phyloP scores from a whole-genome alignment of 1,140 invertebrate species.

The Odontomachus brunneus region DNA sequence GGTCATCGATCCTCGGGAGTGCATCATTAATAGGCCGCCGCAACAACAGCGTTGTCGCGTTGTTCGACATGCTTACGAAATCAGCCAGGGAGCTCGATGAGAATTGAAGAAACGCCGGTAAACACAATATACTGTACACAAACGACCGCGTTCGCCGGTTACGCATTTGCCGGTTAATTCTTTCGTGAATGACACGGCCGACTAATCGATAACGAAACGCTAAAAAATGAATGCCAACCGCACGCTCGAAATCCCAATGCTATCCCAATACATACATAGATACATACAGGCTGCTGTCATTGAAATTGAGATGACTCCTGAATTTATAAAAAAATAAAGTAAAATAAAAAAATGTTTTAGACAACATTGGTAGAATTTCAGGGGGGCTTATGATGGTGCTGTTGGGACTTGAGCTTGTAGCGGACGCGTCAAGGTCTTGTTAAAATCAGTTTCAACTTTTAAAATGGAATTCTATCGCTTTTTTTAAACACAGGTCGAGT shows the following conservation, averaged over 20 bases:
- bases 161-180: conserved; percentile 32
- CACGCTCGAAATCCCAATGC: conserved; percentile 37
- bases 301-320: too few species aligned
- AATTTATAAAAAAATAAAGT: too few species aligned
- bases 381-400: too few species aligned
- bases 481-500: too few species aligned
- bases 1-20: background rate
- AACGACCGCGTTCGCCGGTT: conserved; percentile 1
- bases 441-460: too few species aligned
- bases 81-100: background rate
- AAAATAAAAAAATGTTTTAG: too few species aligned
- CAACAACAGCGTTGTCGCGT: background rate
- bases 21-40: conserved; percentile 1
- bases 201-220: conserved; percentile 39
- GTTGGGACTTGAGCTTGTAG: too few species aligned
- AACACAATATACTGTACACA: background rate
- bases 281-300: too few species aligned
- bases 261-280: background rate
- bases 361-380: too few species aligned
- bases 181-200: conserved; percentile 36
- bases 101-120: conserved; percentile 8
- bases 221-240: conserved; percentile 50
- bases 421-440: too few species aligned
- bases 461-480: too few species aligned
- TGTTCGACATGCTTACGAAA: background rate